Evolutionary conservation across 1,140 invertebrate species (phyloP), one percentile per base, ranked within the genome.

Genomic region (Euura lappo): DNA sequence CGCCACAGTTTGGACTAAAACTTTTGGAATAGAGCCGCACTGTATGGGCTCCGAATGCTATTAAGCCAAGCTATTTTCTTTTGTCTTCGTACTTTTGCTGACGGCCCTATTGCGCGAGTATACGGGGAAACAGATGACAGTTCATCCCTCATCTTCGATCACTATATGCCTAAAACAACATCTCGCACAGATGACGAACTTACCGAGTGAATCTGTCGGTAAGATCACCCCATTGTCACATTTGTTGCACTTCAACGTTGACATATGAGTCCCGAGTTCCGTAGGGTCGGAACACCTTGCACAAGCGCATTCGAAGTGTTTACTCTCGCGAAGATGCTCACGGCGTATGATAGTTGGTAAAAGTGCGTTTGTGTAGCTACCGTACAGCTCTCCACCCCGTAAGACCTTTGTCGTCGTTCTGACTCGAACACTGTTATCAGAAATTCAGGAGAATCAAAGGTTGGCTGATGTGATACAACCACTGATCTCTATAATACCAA

Each of bases 341-440:
- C 94, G 89, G 6, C 95, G 88, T 13, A 93, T 83, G 10, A 92
- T 78, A 0, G 95, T 96, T 2, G 94, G 93, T 74, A 93, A 90
- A n/a, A 96, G 80, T 0, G 93, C 92, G 79, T 95, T 91, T 0
- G 94, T 93, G 77, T 96, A 96, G 79, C 92, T 93, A 60, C 93
- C 89, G 72, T 91, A 91, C 44, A 96, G 86, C 76, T 91, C 87
- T 46, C 91, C 89, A 2, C 90, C 92, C 68, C 90, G 88, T 44
- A 90, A 88, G 67, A 96, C 89, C 45, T 89, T 88, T 0, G 91
- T 80, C 2, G 93, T 91, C 6, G 93, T 91, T 76, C 93, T 89
- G n/a, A 96, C 89, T 76, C 89, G 89, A 6, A 95, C 90, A 75
- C 91, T 93, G 74, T 66, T 85, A 84, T 70, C 69, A 67, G 73